A percentile compares a stretch with the other conserved stretches of the same genome.
These are phyloP conservation scores for Eunapius fragilis DNA, from an alignment of 37 sponge, comb jelly and placozoan genomes.

Conservation along the genomic window DNA sequence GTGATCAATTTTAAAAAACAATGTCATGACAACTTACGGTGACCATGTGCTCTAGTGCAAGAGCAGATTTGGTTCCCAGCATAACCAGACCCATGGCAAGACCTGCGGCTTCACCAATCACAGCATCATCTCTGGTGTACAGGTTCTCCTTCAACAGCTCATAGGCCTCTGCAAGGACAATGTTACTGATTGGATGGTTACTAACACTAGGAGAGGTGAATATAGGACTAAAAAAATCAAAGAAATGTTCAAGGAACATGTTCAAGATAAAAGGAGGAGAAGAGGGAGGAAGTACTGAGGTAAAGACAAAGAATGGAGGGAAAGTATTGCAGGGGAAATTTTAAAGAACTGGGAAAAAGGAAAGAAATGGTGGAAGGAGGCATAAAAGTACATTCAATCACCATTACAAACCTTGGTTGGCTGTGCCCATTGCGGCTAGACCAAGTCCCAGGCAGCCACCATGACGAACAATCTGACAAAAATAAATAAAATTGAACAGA, in stretches of 20 bases:
- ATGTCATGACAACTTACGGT: no score
- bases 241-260: neutral
- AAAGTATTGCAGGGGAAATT: no score
- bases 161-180: constrained; percentile 70
- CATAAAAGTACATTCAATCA: constrained; percentile 6
- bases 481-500: neutral
- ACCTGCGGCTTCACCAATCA: constrained; percentile 96
- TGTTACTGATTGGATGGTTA: no score
- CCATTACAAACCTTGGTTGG: constrained; percentile 44
- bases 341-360: no score
- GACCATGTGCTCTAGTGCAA: constrained; percentile 82
- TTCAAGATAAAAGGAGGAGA: neutral
- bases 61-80: constrained; percentile 70
- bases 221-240: neutral
- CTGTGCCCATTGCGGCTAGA: constrained; percentile 96
- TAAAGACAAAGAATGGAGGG: no score
- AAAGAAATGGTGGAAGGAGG: neutral
- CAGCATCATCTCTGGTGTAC: constrained; percentile 93
- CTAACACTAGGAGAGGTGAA: no score
- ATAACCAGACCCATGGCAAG: constrained; percentile 98
- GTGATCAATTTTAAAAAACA: no score
- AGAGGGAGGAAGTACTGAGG: neutral
- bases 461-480: constrained; percentile 84
- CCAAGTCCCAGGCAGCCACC: constrained; percentile 98
- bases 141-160: constrained; percentile 88